These are phyloP conservation scores for Pterois miles DNA, from an alignment of 2,797 vertebrate species.

Conservation along the genomic window DNA sequence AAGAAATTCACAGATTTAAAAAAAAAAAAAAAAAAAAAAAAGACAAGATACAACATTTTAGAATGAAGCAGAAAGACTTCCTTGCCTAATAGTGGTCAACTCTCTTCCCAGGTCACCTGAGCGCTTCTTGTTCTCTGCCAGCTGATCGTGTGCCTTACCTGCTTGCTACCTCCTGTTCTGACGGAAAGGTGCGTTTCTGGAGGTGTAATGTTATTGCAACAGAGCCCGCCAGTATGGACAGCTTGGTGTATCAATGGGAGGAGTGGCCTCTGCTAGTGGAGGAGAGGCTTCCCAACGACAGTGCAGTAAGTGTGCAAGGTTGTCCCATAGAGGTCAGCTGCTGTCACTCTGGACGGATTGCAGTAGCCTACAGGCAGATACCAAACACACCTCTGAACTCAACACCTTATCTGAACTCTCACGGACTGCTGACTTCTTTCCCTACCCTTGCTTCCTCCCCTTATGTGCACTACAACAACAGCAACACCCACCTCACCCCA, in stretches of 20 bases:
- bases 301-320: slow-evolving; percentile 88
- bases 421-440: slow-evolving; percentile 41
- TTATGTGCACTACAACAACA: slow-evolving; percentile 27
- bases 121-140: slow-evolving; percentile 94
- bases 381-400: slow-evolving; percentile 51
- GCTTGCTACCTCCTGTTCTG: slow-evolving; percentile 94
- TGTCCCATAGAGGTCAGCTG: slow-evolving; percentile 91
- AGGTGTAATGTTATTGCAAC: slow-evolving; percentile 81
- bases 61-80: not conserved
- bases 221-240: slow-evolving; percentile 60
- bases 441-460: slow-evolving; percentile 67
- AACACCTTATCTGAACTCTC: slow-evolving; percentile 55
- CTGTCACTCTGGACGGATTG: slow-evolving; percentile 94
- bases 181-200: slow-evolving; percentile 96
- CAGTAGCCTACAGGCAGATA: slow-evolving; percentile 90
- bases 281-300: slow-evolving; percentile 87
- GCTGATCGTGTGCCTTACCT: slow-evolving; percentile 93
- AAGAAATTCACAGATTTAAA: not conserved
- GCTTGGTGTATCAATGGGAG: slow-evolving; percentile 88
- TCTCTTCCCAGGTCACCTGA: slow-evolving; percentile 90
- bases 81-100: not conserved
- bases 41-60: not conserved
- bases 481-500: slow-evolving; percentile 30
- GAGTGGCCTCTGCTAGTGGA: slow-evolving; percentile 96
- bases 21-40: not conserved